Evolutionary conservation across 1,140 invertebrate genomes (phyloP).

Genomic region (Rhagoletis zephyria): DNA sequence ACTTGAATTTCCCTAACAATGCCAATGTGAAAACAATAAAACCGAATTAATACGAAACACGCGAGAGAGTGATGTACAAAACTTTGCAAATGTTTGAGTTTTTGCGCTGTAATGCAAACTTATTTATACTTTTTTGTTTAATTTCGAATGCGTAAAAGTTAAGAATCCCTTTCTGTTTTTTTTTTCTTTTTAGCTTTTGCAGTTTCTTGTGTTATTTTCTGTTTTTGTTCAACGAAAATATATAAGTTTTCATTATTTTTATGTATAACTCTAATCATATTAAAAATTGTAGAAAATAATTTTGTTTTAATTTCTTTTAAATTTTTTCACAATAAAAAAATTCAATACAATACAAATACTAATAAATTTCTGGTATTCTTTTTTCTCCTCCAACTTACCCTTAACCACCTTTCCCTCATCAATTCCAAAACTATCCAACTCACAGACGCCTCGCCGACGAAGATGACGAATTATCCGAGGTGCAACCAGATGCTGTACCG

Average conservation of each 20-base stretch:
- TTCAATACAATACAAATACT: constrained; percentile 19
- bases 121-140: not conserved
- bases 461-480: constrained; percentile 94
- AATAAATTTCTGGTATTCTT: constrained; percentile 54
- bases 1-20: not conserved
- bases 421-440: constrained; percentile 7
- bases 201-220: not conserved
- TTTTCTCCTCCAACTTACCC: constrained; percentile 31
- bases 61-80: not conserved
- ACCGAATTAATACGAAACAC: constrained; percentile 22
- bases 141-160: not conserved
- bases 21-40: not conserved
- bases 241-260: not conserved
- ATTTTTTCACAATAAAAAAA: not conserved
- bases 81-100: not conserved
- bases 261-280: constrained; percentile 27
- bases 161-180: not conserved
- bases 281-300: constrained; percentile 26
- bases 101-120: constrained; percentile 25
- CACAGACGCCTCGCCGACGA: constrained; percentile 85
- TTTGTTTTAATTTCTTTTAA: constrained; percentile 55
- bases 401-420: too few relatives aligned
- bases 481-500: constrained; percentile 95
- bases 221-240: too few relatives aligned
- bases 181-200: not conserved